phyloP scores from a whole-genome alignment of 2,797 vertebrate genomes.

The Fundulus diaphanus region DNA sequence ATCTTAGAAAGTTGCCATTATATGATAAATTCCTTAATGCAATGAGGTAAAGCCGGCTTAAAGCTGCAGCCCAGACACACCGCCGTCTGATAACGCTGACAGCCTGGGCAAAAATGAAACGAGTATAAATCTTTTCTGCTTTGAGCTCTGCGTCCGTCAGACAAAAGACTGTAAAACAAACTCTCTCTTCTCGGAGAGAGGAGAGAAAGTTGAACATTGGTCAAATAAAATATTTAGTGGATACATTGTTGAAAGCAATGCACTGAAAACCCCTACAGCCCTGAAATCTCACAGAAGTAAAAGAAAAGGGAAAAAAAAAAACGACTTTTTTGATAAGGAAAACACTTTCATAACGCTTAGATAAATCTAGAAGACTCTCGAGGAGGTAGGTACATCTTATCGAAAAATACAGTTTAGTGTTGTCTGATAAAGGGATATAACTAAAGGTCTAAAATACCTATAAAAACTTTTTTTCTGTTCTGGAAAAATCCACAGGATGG shows the following conservation, averaged over 20 bases:
- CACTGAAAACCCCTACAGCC: no score
- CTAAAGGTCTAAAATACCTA: no score
- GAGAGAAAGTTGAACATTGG: neutral
- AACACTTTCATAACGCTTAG: neutral
- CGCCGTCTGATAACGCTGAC: neutral
- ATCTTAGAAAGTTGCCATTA: neutral
- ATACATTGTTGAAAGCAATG: neutral
- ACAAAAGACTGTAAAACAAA: neutral
- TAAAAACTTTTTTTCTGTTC: no score
- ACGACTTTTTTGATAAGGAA: no score
- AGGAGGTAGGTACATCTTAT: neutral
- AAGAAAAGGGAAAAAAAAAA: no score
- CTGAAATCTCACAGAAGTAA: neutral
- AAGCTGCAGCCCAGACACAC: neutral
- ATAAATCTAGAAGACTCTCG: neutral
- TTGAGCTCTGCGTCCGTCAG: neutral
- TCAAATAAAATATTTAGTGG: neutral
- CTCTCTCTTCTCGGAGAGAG: neutral
- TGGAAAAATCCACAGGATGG: neutral
- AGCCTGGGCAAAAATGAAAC: neutral
- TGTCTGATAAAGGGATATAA: no score
- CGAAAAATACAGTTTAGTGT: neutral
- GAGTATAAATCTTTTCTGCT: neutral
- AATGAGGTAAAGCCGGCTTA: neutral
- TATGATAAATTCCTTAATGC: neutral